A percentile compares a stretch with the other conserved stretches of the same genome.
These are phyloP conservation scores for Murina feae DNA, from an alignment of 2,113 vertebrate species.

Conservation along the genomic window DNA sequence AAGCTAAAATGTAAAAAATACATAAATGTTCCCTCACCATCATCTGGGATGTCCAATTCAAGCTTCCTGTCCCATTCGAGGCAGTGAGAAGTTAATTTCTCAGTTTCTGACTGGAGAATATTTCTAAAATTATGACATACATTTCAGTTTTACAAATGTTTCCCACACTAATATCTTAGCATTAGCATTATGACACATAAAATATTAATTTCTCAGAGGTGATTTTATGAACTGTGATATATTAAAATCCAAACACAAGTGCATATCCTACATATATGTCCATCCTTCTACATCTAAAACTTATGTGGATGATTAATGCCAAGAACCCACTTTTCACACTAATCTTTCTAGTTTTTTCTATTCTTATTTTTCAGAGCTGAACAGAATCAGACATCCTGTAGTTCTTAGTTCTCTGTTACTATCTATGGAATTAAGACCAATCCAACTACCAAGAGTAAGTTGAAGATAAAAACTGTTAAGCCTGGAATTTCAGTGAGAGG, in stretches of 20 bases:
- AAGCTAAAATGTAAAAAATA: not conserved
- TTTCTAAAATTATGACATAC: slow-evolving; percentile 78
- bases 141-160: slow-evolving; percentile 4
- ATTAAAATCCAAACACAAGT: not conserved
- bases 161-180: not conserved
- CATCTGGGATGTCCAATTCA: slow-evolving; percentile 90
- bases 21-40: slow-evolving; percentile 83
- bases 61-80: slow-evolving; percentile 86
- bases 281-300: not conserved
- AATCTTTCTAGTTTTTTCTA: not conserved
- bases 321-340: not conserved
- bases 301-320: not conserved
- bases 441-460: not conserved
- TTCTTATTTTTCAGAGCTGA: slow-evolving; percentile 5
- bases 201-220: not conserved
- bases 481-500: not conserved
- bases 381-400: not conserved
- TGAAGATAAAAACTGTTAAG: not conserved
- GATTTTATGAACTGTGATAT: not conserved
- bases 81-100: slow-evolving; percentile 81
- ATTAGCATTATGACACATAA: not conserved
- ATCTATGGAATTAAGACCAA: not conserved
- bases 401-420: not conserved
- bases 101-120: slow-evolving; percentile 82
- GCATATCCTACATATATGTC: not conserved